phyloP scores from a whole-genome alignment of 2,113 vertebrate genomes.

The Lampris incognitus region DNA sequence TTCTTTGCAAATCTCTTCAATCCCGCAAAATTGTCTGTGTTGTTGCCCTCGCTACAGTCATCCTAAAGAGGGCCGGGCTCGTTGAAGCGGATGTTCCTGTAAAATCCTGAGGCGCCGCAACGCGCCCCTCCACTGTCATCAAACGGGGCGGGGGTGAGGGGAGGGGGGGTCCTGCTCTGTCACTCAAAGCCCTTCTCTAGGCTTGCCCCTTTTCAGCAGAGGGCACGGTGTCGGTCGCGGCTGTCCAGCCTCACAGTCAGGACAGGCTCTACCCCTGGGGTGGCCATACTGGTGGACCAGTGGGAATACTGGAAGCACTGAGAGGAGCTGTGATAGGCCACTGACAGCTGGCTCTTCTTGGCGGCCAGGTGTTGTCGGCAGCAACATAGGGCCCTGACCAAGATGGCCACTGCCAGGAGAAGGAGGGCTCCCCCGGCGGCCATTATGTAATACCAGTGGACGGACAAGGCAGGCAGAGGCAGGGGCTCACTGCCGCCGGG shows the following conservation, averaged over 20 bases:
- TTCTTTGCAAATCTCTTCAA: slow-evolving; percentile 46
- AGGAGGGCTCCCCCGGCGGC: slow-evolving; percentile 95
- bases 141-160: slow-evolving; percentile 10
- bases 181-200: slow-evolving; percentile 43
- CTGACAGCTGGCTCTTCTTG: slow-evolving; percentile 98
- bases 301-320: slow-evolving; percentile 96
- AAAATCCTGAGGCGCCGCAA: slow-evolving; percentile 21
- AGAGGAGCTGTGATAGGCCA: slow-evolving; percentile 98
- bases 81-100: slow-evolving; percentile 25
- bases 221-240: slow-evolving; percentile 77
- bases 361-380: slow-evolving; percentile 97
- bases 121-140: slow-evolving; percentile 43
- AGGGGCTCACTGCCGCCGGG: slow-evolving; percentile 91
- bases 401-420: slow-evolving; percentile 93
- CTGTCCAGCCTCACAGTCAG: slow-evolving; percentile 94
- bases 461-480: slow-evolving; percentile 96
- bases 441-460: slow-evolving; percentile 99
- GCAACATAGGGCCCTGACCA: slow-evolving; percentile 96
- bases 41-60: slow-evolving; percentile 42
- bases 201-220: slow-evolving; percentile 66
- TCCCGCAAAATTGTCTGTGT: slow-evolving; percentile 42
- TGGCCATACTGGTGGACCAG: slow-evolving; percentile 84
- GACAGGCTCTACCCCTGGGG: slow-evolving; percentile 91
- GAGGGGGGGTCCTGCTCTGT: slow-evolving; percentile 33
- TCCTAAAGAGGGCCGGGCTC: slow-evolving; percentile 42